Conservation (phyloP, 1,140 invertebrate genomes). For the Telenomus remus region DNA sequence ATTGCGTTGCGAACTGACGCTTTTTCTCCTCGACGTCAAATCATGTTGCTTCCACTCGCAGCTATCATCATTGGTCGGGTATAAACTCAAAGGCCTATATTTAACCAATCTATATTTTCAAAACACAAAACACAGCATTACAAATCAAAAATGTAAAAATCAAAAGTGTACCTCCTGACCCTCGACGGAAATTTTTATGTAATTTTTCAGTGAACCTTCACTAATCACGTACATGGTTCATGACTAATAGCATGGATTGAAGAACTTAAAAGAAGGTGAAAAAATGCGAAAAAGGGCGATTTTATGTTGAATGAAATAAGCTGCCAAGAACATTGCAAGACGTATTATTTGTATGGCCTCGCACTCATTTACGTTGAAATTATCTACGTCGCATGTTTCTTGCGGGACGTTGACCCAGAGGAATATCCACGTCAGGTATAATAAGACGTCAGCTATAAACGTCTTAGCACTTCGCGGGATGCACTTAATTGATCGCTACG, state of each 20-base stretch:
- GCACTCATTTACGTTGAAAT: slow-evolving; percentile 38
- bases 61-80: slow-evolving; percentile 25
- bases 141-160: neutral
- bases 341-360: slow-evolving; percentile 52
- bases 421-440: slow-evolving; percentile 59
- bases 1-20: slow-evolving; percentile 12
- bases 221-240: too few relatives aligned
- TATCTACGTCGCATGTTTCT: slow-evolving; percentile 30
- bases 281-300: neutral
- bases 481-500: slow-evolving; percentile 61
- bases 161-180: slow-evolving; percentile 1
- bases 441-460: slow-evolving; percentile 62
- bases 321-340: slow-evolving; percentile 39
- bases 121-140: slow-evolving; percentile 4
- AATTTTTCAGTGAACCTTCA: too few relatives aligned
- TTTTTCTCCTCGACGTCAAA: slow-evolving; percentile 21
- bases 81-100: slow-evolving; percentile 30
- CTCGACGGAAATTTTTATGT: too few relatives aligned
- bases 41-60: slow-evolving; percentile 20
- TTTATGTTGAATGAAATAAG: slow-evolving; percentile 21
- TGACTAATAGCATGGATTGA: too few relatives aligned
- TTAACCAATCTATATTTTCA: slow-evolving; percentile 44
- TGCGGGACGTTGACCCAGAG: slow-evolving; percentile 59
- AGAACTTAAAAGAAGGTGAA: too few relatives aligned
- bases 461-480: slow-evolving; percentile 63